Evolutionary conservation across 2,113 vertebrate genomes (phyloP).

Genomic region (Capreolus pygargus): DNA sequence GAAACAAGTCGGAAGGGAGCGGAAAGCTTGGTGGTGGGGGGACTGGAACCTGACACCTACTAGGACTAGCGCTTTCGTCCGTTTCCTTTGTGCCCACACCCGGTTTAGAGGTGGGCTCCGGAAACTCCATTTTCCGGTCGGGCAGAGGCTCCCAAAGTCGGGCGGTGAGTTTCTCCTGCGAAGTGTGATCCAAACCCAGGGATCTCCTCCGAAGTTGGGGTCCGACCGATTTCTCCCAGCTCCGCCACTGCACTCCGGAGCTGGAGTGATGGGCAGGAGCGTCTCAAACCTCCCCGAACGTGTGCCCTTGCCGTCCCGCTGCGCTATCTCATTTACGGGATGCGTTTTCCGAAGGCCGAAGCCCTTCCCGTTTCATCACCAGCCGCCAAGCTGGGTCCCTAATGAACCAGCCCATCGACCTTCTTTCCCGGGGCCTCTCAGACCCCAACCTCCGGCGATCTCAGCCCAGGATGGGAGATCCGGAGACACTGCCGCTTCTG

Average conservation of each 20-base stretch:
- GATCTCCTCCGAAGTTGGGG: neutral
- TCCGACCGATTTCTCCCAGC: rapidly evolving
- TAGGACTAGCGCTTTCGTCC: neutral
- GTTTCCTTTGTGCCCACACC: no score
- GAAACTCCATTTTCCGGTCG: neutral
- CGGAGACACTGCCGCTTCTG: neutral
- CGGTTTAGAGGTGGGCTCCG: neutral
- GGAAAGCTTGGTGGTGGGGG: neutral
- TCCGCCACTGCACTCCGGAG: neutral
- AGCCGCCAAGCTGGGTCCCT: slow-evolving; percentile 70
- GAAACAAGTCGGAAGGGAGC: neutral
- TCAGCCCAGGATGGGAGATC: neutral
- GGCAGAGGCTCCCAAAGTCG: neutral
- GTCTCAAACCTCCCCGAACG: slow-evolving; percentile 38
- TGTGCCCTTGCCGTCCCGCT: neutral
- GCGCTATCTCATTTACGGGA: neutral
- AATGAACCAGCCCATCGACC: slow-evolving; percentile 65
- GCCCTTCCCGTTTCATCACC: slow-evolving; percentile 64
- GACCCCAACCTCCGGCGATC: neutral
- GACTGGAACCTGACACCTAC: no score
- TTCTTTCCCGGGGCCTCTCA: slow-evolving; percentile 34
- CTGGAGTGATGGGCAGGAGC: slow-evolving; percentile 47
- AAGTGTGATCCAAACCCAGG: neutral
- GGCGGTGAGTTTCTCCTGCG: rapidly evolving
- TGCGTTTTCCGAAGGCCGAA: slow-evolving; percentile 70